A percentile compares a stretch with the other conserved stretches of the same genome.
Conservation (phyloP, 2,888 invertebrate species). For the Boloria euphrosyne region DNA sequence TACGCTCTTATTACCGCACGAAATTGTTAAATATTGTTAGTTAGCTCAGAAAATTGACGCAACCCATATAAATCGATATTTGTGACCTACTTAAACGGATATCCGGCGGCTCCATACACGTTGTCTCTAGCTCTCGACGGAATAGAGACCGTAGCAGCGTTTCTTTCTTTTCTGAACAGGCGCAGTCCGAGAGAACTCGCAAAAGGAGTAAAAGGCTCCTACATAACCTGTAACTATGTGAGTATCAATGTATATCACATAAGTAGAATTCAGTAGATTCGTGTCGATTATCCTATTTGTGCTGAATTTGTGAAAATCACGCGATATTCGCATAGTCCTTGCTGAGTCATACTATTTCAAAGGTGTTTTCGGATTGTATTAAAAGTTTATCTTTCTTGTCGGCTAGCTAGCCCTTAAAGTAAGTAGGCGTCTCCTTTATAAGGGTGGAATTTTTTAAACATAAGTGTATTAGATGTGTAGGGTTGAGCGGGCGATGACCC, state of each 20-base stretch:
- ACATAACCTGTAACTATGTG: constrained; percentile 82
- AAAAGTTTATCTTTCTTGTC: constrained; percentile 32
- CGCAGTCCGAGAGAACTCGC: constrained; percentile 81
- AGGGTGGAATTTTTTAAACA: constrained; percentile 1
- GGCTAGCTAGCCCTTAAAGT: constrained; percentile 38
- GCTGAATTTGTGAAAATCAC: constrained; percentile 46
- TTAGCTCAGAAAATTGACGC: constrained; percentile 23
- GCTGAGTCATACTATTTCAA: constrained; percentile 52
- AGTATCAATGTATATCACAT: constrained; percentile 65
- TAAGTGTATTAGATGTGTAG: constrained; percentile 34
- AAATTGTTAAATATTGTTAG: constrained; percentile 7
- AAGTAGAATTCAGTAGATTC: constrained; percentile 51
- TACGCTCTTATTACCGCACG: not conserved
- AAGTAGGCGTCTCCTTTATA: constrained; percentile 40
- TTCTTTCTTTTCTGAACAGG: constrained; percentile 82
- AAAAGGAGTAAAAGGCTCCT: constrained; percentile 83
- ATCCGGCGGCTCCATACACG: constrained; percentile 78
- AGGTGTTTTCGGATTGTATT: constrained; percentile 40
- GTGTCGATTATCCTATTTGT: constrained; percentile 46
- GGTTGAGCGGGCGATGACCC: constrained; percentile 72
- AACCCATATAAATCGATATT: constrained; percentile 46
- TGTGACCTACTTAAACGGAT: constrained; percentile 61
- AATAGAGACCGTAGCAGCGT: constrained; percentile 77
- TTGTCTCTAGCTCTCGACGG: constrained; percentile 75
- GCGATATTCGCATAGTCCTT: constrained; percentile 43